A percentile compares a stretch with the other conserved stretches of the same genome.
Evolutionary conservation across 2,888 invertebrate species (phyloP).

Genomic region (Seira musarum): DNA sequence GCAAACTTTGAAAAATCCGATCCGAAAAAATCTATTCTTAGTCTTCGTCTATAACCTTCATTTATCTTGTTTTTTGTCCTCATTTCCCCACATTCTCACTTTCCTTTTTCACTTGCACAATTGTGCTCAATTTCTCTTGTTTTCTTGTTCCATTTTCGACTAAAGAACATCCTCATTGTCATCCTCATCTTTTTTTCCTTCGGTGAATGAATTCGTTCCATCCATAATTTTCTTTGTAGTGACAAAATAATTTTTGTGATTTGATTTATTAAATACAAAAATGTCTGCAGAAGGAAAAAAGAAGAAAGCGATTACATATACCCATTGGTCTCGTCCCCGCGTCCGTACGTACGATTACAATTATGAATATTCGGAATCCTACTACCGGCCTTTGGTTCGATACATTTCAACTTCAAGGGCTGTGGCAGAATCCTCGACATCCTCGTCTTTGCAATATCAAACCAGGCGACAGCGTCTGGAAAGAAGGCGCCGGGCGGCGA

Average conservation of each 20-base stretch:
- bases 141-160: background rate
- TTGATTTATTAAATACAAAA: background rate
- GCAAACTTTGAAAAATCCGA: constrained; percentile 32
- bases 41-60: constrained; percentile 20
- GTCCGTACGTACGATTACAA: constrained; percentile 69
- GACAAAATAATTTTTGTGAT: background rate
- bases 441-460: constrained; percentile 19
- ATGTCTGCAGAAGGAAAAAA: constrained; percentile 45
- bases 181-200: background rate
- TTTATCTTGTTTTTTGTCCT: background rate
- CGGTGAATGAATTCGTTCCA: background rate
- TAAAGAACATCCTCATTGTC: background rate
- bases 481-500: constrained; percentile 39
- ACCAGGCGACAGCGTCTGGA: constrained; percentile 32
- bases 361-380: constrained; percentile 68
- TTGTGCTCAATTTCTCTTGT: background rate
- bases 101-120: constrained; percentile 7
- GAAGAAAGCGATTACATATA: constrained; percentile 42
- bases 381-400: constrained; percentile 69
- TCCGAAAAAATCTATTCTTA: constrained; percentile 45
- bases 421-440: constrained; percentile 5
- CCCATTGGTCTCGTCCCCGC: constrained; percentile 66
- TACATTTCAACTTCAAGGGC: constrained; percentile 61
- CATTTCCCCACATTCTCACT: background rate
- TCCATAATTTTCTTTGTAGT: background rate